Base-by-base conservation (phyloP, 2,888 invertebrate species). In the Aproaerema taeniolella region DNA sequence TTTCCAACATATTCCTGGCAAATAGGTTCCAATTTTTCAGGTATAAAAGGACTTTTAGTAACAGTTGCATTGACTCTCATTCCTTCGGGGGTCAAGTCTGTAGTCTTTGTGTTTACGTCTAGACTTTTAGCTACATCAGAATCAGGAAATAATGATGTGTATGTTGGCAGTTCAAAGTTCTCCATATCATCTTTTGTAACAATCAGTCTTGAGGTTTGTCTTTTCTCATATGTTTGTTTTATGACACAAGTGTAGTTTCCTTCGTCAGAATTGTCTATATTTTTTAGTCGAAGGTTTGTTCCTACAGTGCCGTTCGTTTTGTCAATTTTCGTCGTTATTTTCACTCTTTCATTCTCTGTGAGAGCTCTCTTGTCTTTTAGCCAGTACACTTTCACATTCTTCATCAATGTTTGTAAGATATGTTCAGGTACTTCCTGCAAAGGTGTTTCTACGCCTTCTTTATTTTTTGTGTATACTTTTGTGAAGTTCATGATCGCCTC, bases 1-100 rank as follows among this genome's bases (percentile, higher is more conserved):
- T 88, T 89, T 1, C 98, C 97, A 38, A 89, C 86, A 76, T 98
- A 98, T 15, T 92, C 78, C 87, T 97, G 93, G 56, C 92, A 93
- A 53, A 92, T 83, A 11, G 89, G 88, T 47, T 89, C 88, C 11
- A 88, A 69, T 31, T 75, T 77, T 31, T 61, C 63, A 29, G 68
- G 56, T 7, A 48, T 40, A 35, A 62, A 50, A 11, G 53, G 26
- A 46, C 61, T 68, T 10, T 39, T 50, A 8, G 45, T 49, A 34
- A 48, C 50, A 34, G 43, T 41, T 43, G 52, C 58, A 32, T 56
- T 48, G 35, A 61, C 54, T 48, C 59, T 70, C 47, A 83, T 73
- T 47, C 67, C 75, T 48, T 79, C 78, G 14, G 74, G 61, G 30
- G 63, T 47, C 15, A 80, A 49, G 14, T 68, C 59, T 29, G 78